Conservation (phyloP, 2,888 invertebrate species). For the Cacoxenus indagator region DNA sequence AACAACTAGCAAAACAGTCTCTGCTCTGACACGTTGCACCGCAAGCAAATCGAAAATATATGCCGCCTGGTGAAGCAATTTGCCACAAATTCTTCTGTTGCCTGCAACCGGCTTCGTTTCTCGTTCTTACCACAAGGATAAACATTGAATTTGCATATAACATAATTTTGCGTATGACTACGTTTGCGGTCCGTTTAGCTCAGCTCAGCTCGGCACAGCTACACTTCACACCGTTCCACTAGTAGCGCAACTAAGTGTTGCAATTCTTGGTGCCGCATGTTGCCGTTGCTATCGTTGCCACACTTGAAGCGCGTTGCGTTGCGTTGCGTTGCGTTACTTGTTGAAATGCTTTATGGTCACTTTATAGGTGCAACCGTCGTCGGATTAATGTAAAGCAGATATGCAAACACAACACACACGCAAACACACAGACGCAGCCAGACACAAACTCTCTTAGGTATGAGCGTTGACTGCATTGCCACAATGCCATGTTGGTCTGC, state of each 20-base stretch:
- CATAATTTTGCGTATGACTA: constrained; percentile 39
- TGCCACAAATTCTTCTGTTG: neutral
- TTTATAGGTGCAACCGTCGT: constrained; percentile 43
- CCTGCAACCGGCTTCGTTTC: no score
- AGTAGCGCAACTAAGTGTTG: neutral
- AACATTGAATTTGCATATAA: constrained; percentile 51
- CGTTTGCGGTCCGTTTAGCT: neutral
- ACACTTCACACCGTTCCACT: no score
- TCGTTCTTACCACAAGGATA: constrained; percentile 15
- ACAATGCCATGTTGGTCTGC: constrained; percentile 48
- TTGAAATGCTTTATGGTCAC: constrained; percentile 51
- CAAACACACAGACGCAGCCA: neutral
- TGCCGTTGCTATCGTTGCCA: neutral
- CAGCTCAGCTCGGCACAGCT: no score
- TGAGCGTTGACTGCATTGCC: constrained; percentile 13
- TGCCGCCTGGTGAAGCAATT: neutral
- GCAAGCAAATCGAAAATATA: neutral
- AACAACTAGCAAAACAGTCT: neutral
- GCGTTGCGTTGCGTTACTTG: constrained; percentile 26
- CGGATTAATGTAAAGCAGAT: constrained; percentile 35
- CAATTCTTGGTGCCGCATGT: neutral
- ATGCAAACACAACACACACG: neutral
- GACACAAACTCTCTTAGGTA: neutral
- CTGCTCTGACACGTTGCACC: neutral
- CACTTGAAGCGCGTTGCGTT: constrained; percentile 22